Evolutionary conservation across 1,140 invertebrate genomes (phyloP).

Genomic region (Gerris buenoi): DNA sequence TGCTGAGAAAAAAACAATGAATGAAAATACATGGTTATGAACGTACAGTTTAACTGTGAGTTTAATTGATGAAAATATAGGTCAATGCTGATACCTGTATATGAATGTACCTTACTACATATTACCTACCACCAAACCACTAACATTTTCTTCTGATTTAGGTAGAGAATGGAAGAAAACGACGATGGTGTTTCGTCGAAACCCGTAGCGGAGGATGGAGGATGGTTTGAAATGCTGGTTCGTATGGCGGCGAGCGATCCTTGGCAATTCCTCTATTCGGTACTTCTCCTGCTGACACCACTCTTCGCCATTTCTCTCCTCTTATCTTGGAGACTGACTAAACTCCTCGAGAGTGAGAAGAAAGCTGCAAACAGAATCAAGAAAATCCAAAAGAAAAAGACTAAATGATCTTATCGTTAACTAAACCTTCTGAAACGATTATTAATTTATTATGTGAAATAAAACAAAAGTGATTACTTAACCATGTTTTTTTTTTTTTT

Average conservation of each 20-base stretch:
- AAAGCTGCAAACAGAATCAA: slow-evolving; percentile 2
- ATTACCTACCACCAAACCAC: too few species aligned
- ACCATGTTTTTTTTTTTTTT: too few species aligned
- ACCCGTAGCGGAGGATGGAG: slow-evolving; percentile 2
- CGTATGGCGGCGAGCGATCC: slow-evolving; percentile 12
- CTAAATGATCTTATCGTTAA: background rate
- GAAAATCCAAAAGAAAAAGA: slow-evolving; percentile 4
- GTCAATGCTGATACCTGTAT: too few species aligned
- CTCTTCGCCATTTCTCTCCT: slow-evolving; percentile 12
- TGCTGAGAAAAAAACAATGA: too few species aligned
- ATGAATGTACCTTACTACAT: too few species aligned
- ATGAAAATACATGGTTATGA: too few species aligned
- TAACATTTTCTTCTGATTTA: too few species aligned
- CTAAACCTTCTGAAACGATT: too few species aligned
- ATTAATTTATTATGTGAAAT: background rate
- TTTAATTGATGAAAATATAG: too few species aligned
- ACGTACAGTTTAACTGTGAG: too few species aligned
- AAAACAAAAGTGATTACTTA: too few species aligned
- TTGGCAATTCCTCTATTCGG: slow-evolving; percentile 8
- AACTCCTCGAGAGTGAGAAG: slow-evolving; percentile 12
- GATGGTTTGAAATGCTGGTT: slow-evolving; percentile 11
- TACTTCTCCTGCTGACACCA: slow-evolving; percentile 13
- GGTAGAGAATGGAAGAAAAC: background rate
- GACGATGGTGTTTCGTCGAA: background rate
- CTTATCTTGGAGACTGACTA: slow-evolving; percentile 11